Evolutionary conservation across 2,888 invertebrate species (phyloP).

Genomic region (Microctonus aethiopoides): DNA sequence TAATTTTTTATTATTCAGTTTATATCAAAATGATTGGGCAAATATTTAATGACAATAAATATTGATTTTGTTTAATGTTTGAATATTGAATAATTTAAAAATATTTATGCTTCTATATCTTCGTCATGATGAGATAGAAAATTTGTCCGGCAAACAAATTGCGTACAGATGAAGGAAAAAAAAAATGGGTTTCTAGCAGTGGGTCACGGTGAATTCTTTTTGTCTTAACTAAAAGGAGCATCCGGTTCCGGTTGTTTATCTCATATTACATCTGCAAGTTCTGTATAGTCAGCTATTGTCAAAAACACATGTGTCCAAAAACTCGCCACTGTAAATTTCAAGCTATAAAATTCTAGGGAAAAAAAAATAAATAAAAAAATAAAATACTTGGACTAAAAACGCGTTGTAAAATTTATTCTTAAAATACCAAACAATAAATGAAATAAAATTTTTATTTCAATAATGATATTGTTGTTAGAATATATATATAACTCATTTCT

Average conservation of each 20-base stretch:
- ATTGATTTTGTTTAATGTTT: background rate
- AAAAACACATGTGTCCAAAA: constrained; percentile 54
- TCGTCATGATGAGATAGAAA: background rate
- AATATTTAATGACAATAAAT: too few relatives aligned
- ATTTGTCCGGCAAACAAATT: background rate
- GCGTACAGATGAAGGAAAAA: background rate
- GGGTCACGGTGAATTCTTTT: background rate
- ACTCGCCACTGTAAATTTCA: background rate
- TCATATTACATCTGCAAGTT: constrained; percentile 50
- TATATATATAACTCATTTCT: too few relatives aligned
- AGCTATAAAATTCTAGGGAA: constrained; percentile 19
- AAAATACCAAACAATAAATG: too few relatives aligned
- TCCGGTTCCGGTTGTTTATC: constrained; percentile 63
- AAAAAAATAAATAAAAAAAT: constrained; percentile 28
- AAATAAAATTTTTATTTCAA: too few relatives aligned
- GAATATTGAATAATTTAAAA: background rate
- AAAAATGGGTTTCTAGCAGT: constrained; percentile 26
- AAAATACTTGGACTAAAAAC: constrained; percentile 8
- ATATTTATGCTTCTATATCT: background rate
- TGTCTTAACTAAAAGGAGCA: constrained; percentile 40
- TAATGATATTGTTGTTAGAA: too few relatives aligned
- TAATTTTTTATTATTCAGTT: too few relatives aligned
- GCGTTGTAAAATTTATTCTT: too few relatives aligned
- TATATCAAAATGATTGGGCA: too few relatives aligned
- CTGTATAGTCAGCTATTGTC: constrained; percentile 51